Conservation (phyloP, 2,888 invertebrate species). For the Hirtodrosophila cameraria region DNA sequence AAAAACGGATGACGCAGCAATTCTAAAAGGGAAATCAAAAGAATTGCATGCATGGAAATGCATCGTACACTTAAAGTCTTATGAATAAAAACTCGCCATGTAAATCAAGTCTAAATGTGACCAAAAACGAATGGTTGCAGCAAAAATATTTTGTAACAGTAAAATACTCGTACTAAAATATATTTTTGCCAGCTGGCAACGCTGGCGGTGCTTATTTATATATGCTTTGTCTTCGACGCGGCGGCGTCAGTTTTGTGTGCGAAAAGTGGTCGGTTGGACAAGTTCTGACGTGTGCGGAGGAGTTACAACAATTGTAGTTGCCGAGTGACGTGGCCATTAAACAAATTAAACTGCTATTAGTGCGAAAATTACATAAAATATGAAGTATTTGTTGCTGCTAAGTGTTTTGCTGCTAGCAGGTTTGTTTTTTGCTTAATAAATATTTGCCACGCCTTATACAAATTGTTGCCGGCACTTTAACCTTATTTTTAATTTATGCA, state of each 20-base stretch:
- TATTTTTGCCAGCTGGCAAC: too few relatives aligned
- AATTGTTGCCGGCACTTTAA: slow-evolving; percentile 60
- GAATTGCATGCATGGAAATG: too few relatives aligned
- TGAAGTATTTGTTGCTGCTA: slow-evolving; percentile 80
- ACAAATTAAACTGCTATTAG: slow-evolving; percentile 31
- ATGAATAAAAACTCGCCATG: too few relatives aligned
- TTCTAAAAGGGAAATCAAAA: too few relatives aligned
- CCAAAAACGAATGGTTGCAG: too few relatives aligned
- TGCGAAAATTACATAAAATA: slow-evolving; percentile 43
- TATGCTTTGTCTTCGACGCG: slow-evolving; percentile 14
- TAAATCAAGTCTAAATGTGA: too few relatives aligned
- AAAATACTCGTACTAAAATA: too few relatives aligned
- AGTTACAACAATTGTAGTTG: slow-evolving; percentile 17
- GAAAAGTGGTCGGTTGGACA: slow-evolving; percentile 42
- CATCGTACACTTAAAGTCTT: too few relatives aligned
- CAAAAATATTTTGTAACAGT: too few relatives aligned
- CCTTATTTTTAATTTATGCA: slow-evolving; percentile 41
- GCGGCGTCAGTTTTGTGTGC: slow-evolving; percentile 52
- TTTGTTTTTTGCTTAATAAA: slow-evolving; percentile 43
- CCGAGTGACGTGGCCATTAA: slow-evolving; percentile 69
- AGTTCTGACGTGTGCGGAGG: slow-evolving; percentile 12
- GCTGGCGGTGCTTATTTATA: slow-evolving; percentile 54
- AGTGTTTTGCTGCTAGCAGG: slow-evolving; percentile 81
- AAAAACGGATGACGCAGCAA: too few relatives aligned
- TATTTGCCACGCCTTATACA: slow-evolving; percentile 34